Percentiles rank a stretch among this genome's conserved stretches.
These are phyloP conservation scores for Clarias pachynema DNA, from an alignment of 2,797 vertebrate genomes.

Conservation along the genomic window DNA sequence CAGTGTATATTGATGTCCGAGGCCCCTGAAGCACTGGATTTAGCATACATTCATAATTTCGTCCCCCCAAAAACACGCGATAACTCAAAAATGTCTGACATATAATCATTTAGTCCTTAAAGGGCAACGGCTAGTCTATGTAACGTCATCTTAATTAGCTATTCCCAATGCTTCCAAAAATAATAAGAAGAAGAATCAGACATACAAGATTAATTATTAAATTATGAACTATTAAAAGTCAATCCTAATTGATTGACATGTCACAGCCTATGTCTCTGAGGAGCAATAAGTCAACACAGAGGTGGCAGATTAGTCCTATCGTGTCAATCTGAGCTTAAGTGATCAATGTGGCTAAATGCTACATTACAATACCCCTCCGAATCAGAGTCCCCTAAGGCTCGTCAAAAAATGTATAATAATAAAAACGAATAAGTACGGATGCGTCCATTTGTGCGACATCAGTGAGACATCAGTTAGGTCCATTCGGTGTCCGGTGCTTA, in stretches of 20 bases:
- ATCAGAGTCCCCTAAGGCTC: neutral
- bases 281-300: constrained; percentile 23
- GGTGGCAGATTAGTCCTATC: constrained; percentile 36
- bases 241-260: constrained; percentile 48
- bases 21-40: constrained; percentile 21
- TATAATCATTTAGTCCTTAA: constrained; percentile 42
- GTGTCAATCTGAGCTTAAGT: constrained; percentile 40
- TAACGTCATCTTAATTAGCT: constrained; percentile 36
- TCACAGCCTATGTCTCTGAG: constrained; percentile 21
- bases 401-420: neutral
- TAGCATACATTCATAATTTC: neutral
- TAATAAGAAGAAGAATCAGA: neutral
- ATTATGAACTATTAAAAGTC: constrained; percentile 43
- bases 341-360: constrained; percentile 49
- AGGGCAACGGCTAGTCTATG: constrained; percentile 31
- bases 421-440: too few species aligned
- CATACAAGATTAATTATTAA: constrained; percentile 45
- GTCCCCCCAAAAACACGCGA: neutral
- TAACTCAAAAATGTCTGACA: constrained; percentile 37
- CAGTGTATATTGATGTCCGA: constrained; percentile 38
- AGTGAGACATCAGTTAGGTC: constrained; percentile 20
- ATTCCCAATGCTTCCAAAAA: constrained; percentile 8
- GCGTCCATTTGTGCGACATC: too few species aligned
- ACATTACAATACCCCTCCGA: constrained; percentile 21
- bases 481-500: constrained; percentile 42